phyloP scores from a whole-genome alignment of 2,113 vertebrate genomes.

The Scopus umbretta region DNA sequence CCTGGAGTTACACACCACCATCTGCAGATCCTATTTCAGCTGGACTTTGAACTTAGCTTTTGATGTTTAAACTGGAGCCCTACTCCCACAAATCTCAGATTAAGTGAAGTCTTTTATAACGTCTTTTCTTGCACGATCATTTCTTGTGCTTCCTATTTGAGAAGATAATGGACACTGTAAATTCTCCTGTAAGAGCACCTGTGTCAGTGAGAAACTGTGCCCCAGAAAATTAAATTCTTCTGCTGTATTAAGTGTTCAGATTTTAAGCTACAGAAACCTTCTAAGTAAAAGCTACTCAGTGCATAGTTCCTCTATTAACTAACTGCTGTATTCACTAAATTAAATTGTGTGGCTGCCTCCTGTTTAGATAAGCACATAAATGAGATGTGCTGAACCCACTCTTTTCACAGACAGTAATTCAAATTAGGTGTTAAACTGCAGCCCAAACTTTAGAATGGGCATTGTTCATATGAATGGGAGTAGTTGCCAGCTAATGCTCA shows the following conservation, averaged over 20 bases:
- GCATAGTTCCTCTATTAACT: neutral
- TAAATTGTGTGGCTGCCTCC: neutral
- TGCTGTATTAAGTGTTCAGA: neutral
- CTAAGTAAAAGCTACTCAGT: neutral
- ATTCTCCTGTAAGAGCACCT: neutral
- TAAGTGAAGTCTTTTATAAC: neutral
- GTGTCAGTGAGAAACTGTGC: neutral
- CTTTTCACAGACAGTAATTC: neutral
- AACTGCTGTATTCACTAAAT: neutral
- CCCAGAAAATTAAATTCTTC: slow-evolving; percentile 14
- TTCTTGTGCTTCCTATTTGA: neutral
- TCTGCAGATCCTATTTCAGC: neutral
- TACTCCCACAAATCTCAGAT: neutral
- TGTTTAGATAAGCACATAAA: slow-evolving; percentile 28
- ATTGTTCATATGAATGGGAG: neutral
- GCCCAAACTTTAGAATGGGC: neutral
- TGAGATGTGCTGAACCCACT: slow-evolving; percentile 16
- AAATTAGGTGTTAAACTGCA: neutral
- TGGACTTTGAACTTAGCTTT: neutral
- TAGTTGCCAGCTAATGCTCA: neutral
- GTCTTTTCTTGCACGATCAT: neutral
- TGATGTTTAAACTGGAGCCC: neutral
- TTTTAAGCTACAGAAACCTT: neutral
- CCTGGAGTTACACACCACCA: neutral
- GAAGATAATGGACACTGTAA: slow-evolving; percentile 17